A percentile compares a stretch with the other conserved stretches of the same genome.
phyloP scores from a whole-genome alignment of 2,797 vertebrate species.

The Apodemus agrarius region DNA sequence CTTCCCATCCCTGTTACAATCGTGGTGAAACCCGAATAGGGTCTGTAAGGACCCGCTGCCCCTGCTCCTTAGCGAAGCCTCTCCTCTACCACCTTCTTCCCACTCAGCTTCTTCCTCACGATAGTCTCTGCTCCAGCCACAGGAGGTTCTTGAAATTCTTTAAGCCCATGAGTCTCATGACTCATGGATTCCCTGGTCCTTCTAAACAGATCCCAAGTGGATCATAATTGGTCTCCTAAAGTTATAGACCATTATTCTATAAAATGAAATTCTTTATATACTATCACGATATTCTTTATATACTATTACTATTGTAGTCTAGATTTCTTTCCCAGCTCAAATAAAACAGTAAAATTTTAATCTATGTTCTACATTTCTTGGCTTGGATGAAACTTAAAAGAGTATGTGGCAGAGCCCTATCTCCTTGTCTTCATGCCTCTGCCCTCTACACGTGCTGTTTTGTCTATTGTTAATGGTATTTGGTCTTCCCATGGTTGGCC shows the following conservation, averaged over 20 bases:
- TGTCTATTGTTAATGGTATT: not conserved
- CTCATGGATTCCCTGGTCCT: not conserved
- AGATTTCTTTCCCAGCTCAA: not conserved
- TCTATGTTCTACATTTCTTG: not conserved
- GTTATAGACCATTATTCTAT: not conserved
- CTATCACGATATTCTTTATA: not conserved
- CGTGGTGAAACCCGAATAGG: not conserved
- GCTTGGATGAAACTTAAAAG: not conserved
- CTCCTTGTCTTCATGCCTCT: not conserved
- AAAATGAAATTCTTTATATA: not conserved
- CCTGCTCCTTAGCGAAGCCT: not conserved
- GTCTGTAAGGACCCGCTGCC: not conserved
- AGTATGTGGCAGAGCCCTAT: not conserved
- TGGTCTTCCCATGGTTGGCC: not conserved
- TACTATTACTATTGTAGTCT: not conserved
- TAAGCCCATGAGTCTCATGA: not conserved
- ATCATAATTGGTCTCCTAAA: not conserved
- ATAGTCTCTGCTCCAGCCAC: not conserved
- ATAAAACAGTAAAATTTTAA: not conserved
- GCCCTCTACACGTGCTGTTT: not conserved
- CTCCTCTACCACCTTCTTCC: not conserved
- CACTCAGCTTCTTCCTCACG: no score
- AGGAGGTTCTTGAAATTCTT: not conserved
- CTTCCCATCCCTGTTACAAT: not conserved
- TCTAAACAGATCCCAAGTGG: not conserved